Evolutionary conservation across 1,140 invertebrate genomes (phyloP), one percentile per base, ranked within the genome.

Genomic region (Grapholita molesta): DNA sequence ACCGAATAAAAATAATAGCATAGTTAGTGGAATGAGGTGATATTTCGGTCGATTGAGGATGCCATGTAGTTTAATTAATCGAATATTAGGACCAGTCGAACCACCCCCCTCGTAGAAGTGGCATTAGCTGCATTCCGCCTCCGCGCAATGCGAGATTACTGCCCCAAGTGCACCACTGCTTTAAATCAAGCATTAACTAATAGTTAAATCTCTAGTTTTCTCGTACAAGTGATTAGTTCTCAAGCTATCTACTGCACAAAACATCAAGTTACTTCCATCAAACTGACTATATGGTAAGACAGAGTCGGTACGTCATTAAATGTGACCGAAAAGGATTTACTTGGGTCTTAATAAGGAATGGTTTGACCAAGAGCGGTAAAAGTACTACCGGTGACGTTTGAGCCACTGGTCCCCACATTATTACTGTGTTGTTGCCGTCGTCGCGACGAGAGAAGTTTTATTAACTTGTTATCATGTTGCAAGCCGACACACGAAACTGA

Each of bases 251-350:
- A 69, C 71, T 69, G 69, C 73, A 75, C 69, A 68, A 77, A 70
- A 75, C 78, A 78, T 80, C 77, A 69, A 75, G 78, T 78, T 75
- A 53, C 71, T 77, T 84, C 77, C 75, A 85, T 83, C 81, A 82
- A 85, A 84, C 78, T 76, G 79, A 79, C 78, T 84, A 71, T 72
- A 79, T 76, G 76, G 65, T 76, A 76, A 61, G 75, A 79, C 70
- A 73, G 81, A 76, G 76, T 77, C 61, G 70, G 71, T 68, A 78
- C 82, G 77, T 83, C 80, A 85, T 85, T 85, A 85, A 84, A 85
- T 83, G 76, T 83, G 82, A 85, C 83, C 80, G 72, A 84, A 85
- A 85, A 83, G 80, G 83, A 79, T 79, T 83, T 80, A 73, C 72
- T 73, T 76, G 74, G 64, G 77, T 79, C 77, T 83, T 76, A 79